These are phyloP conservation scores for Neosilurus hyrtlii DNA, from an alignment of 2,797 vertebrate genomes.

Conservation along the genomic window DNA sequence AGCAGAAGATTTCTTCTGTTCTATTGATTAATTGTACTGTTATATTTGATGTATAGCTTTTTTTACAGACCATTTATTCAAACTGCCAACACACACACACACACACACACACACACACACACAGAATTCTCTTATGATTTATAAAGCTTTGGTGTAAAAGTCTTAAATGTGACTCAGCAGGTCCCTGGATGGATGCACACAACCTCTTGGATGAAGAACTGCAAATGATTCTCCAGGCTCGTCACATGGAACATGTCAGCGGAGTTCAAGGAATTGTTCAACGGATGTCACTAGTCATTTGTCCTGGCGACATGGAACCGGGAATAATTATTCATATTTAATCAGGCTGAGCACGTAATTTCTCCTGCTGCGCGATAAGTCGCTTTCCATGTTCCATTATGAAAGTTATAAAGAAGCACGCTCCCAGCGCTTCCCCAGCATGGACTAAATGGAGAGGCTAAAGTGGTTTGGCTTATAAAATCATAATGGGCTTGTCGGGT, in stretches of 20 bases:
- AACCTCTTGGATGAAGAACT: slow-evolving; percentile 19
- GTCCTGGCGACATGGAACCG: slow-evolving; percentile 67
- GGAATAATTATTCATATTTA: slow-evolving; percentile 83
- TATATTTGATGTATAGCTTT: slow-evolving; percentile 69
- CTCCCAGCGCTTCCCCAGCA: slow-evolving; percentile 59
- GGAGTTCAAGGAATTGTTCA: slow-evolving; percentile 72
- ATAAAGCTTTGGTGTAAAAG: slow-evolving; percentile 37
- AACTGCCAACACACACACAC: slow-evolving; percentile 10
- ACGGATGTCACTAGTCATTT: slow-evolving; percentile 78
- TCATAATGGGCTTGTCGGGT: slow-evolving; percentile 78
- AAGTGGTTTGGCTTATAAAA: slow-evolving; percentile 82
- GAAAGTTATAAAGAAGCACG: slow-evolving; percentile 77
- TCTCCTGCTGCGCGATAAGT: slow-evolving; percentile 73
- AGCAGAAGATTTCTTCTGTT: slow-evolving; percentile 73
- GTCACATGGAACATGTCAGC: slow-evolving; percentile 50
- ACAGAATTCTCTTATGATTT: slow-evolving; percentile 39
- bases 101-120: not conserved
- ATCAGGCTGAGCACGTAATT: slow-evolving; percentile 70
- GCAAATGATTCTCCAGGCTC: slow-evolving; percentile 23
- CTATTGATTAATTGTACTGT: slow-evolving; percentile 75
- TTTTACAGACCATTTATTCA: slow-evolving; percentile 56
- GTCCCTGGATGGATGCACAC: slow-evolving; percentile 23
- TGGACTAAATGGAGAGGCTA: slow-evolving; percentile 77
- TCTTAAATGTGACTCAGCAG: slow-evolving; percentile 37
- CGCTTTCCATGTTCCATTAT: slow-evolving; percentile 82